Percentiles rank a stretch among this genome's conserved stretches.
phyloP scores from a whole-genome alignment of 2,113 vertebrate species.

The Labeo rohita region DNA sequence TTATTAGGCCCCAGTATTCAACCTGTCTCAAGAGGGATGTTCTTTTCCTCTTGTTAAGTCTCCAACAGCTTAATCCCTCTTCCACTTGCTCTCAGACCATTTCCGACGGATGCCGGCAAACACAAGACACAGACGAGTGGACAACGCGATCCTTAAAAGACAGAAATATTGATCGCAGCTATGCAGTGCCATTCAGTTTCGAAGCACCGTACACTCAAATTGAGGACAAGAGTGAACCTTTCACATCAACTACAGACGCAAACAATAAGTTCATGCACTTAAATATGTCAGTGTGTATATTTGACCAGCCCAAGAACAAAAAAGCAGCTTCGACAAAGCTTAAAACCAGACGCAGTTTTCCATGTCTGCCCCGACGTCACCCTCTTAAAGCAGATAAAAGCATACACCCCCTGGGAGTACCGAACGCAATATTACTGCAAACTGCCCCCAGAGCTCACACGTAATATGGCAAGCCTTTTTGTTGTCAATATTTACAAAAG shows the following conservation, averaged over 20 bases:
- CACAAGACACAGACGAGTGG: conserved; percentile 8
- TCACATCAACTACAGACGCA: not conserved
- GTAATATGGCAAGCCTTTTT: conserved; percentile 27
- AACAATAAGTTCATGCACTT: not conserved
- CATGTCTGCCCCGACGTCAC: not conserved
- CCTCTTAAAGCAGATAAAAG: conserved; percentile 22
- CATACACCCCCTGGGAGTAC: conserved; percentile 6
- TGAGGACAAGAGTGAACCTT: not conserved
- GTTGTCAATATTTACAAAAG: conserved; percentile 48
- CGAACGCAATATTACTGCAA: conserved; percentile 32
- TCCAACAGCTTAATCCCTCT: conserved; percentile 52
- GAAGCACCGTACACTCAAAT: not conserved
- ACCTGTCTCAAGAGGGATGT: conserved; percentile 45
- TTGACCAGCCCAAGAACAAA: not conserved
- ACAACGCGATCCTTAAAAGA: conserved; percentile 18
- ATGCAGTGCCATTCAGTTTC: not conserved
- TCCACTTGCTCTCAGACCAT: conserved; percentile 33
- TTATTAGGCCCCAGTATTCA: conserved; percentile 33
- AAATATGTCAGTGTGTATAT: not conserved
- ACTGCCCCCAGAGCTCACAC: conserved; percentile 35
- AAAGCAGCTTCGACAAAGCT: not conserved
- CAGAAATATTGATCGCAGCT: not conserved
- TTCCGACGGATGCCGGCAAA: conserved; percentile 34
- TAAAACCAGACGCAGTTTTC: conserved; percentile 12
- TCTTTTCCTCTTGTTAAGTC: conserved; percentile 46